Conservation (phyloP, 1,140 invertebrate genomes). For the Drosophila albomicans region DNA sequence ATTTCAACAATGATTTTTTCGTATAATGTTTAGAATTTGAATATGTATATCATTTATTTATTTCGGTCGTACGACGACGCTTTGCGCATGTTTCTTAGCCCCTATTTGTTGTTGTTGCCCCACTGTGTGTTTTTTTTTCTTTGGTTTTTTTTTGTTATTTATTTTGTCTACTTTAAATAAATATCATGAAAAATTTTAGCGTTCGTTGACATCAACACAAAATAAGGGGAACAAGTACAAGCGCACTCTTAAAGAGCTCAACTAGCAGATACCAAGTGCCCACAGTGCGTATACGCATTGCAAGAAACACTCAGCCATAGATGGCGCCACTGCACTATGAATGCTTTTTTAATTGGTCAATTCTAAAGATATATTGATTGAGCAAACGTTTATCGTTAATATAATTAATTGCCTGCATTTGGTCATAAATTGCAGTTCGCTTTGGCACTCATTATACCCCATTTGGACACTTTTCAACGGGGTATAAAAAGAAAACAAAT, state of each 20-base stretch:
- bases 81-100: slow-evolving; percentile 69
- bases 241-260: neutral
- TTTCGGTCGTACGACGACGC: slow-evolving; percentile 55
- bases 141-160: slow-evolving; percentile 56
- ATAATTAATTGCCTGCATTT: too few relatives aligned
- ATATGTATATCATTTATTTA: slow-evolving; percentile 62
- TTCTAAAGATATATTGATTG: too few relatives aligned
- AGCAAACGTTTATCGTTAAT: too few relatives aligned
- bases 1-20: slow-evolving; percentile 69
- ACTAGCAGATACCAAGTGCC: neutral
- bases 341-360: too few relatives aligned
- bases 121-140: slow-evolving; percentile 49
- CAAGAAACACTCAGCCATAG: neutral
- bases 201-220: slow-evolving; percentile 76
- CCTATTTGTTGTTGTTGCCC: slow-evolving; percentile 29
- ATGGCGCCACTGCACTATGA: neutral
- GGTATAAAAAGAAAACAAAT: slow-evolving; percentile 36
- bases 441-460: neutral
- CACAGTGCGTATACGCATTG: neutral
- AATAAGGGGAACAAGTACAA: slow-evolving; percentile 49
- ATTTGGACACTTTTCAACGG: neutral
- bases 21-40: slow-evolving; percentile 75
- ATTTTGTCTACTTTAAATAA: slow-evolving; percentile 81
- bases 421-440: neutral
- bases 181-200: slow-evolving; percentile 77